Conservation (phyloP, 2,797 vertebrate species). For the Staurois parvus region DNA sequence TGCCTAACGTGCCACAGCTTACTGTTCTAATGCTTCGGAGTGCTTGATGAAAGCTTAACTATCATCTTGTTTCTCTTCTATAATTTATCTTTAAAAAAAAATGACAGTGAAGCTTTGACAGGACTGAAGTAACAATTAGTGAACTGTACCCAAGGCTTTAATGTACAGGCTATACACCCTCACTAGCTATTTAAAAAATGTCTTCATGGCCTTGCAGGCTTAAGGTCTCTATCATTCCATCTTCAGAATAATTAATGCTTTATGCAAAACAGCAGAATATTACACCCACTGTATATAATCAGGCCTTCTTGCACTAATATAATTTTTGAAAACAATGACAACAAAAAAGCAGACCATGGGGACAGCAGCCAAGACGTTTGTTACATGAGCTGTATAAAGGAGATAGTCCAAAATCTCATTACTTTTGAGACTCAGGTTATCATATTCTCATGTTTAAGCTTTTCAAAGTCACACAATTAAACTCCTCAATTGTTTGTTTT, state of each 20-base stretch:
- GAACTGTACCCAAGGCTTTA: constrained; percentile 8
- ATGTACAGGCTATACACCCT: not conserved
- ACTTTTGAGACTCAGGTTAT: constrained; percentile 4
- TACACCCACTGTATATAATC: constrained; percentile 31
- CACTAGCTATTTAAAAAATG: constrained; percentile 2
- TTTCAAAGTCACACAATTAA: constrained; percentile 30
- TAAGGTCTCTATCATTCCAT: constrained; percentile 7
- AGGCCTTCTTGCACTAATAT: not conserved
- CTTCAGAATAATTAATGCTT: constrained; percentile 46
- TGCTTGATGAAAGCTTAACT: constrained; percentile 51
- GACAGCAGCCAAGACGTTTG: constrained; percentile 24
- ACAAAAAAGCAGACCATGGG: constrained; percentile 17
- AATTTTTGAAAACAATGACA: constrained; percentile 1
- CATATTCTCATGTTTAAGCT: constrained; percentile 11
- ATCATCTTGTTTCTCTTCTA: constrained; percentile 37
- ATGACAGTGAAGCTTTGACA: constrained; percentile 41
- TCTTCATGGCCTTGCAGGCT: not conserved
- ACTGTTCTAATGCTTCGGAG: constrained; percentile 42
- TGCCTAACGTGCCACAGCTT: constrained; percentile 39
- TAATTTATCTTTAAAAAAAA: constrained; percentile 54
- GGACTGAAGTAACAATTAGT: constrained; percentile 53
- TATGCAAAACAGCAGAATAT: constrained; percentile 42
- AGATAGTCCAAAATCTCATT: constrained; percentile 48
- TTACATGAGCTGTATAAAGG: constrained; percentile 11
- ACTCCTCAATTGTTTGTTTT: constrained; percentile 22